Percentiles rank a stretch among this genome's conserved stretches.
These are phyloP conservation scores for Leuciscus waleckii DNA, from an alignment of 2,797 vertebrate species.

Conservation along the genomic window DNA sequence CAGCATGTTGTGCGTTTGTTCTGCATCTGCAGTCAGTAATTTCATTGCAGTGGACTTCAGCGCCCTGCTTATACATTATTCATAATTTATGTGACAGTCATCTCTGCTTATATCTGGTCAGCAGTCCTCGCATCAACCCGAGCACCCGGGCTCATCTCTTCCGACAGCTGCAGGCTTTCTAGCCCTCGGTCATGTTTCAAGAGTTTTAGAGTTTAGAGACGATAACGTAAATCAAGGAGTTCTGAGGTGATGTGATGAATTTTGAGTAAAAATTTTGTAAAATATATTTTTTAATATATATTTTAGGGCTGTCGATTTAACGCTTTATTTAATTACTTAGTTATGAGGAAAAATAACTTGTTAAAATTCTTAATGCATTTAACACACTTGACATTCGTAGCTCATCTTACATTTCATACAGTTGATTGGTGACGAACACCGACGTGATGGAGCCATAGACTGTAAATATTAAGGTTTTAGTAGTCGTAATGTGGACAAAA, in stretches of 20 bases:
- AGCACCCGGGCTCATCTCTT: slow-evolving; percentile 47
- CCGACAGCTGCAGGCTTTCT: slow-evolving; percentile 45
- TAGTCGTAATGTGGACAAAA: not conserved
- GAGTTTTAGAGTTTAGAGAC: not conserved
- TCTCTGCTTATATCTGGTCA: slow-evolving; percentile 53
- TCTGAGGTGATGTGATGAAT: not conserved
- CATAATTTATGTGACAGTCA: slow-evolving; percentile 55
- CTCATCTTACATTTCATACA: no score
- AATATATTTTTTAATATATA: not conserved
- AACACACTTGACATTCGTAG: no score
- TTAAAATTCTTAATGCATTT: no score
- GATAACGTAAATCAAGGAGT: not conserved
- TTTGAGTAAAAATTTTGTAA: not conserved
- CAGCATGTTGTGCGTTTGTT: not conserved
- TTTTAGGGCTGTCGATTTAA: no score
- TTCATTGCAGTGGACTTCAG: slow-evolving; percentile 37
- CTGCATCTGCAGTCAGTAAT: not conserved
- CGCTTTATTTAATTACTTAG: no score
- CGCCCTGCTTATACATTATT: slow-evolving; percentile 49
- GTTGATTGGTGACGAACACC: no score
- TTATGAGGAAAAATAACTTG: no score
- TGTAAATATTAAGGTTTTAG: not conserved
- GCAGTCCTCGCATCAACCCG: slow-evolving; percentile 45
- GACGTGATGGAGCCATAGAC: no score
- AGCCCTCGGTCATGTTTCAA: not conserved